phyloP scores from a whole-genome alignment of 2,888 invertebrate genomes.

The Temnothorax ravouxi region DNA sequence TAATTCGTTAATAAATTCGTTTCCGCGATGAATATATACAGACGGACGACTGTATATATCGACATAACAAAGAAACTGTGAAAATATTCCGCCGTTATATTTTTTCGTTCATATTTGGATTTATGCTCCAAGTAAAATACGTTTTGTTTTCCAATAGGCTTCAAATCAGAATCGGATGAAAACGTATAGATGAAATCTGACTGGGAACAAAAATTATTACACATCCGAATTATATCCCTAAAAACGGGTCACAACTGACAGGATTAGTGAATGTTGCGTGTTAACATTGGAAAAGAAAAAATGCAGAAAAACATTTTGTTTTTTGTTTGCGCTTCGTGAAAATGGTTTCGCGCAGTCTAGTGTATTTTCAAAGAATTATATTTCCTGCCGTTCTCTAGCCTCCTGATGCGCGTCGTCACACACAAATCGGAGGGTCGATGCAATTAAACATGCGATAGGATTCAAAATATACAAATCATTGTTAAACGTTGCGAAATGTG shows the following conservation, averaged over 20 bases:
- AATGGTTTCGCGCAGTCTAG: background rate
- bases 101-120: background rate
- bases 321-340: background rate
- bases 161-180: background rate
- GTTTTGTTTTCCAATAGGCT: background rate
- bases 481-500: slow-evolving; percentile 19
- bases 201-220: background rate
- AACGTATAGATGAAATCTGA: slow-evolving; percentile 5
- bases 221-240: background rate
- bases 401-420: background rate
- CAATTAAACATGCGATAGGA: slow-evolving; percentile 2
- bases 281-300: slow-evolving; percentile 12
- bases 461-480: slow-evolving; percentile 30
- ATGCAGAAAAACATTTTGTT: slow-evolving; percentile 5
- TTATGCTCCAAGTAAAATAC: background rate
- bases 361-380: slow-evolving; percentile 19
- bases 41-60: background rate
- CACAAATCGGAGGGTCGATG: background rate
- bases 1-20: background rate
- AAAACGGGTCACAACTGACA: slow-evolving; percentile 6
- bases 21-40: background rate
- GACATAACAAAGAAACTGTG: background rate
- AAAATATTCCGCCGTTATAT: background rate
- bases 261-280: slow-evolving; percentile 9
- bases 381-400: background rate